phyloP scores from a whole-genome alignment of 2,888 invertebrate genomes.

The Eulithis testata region DNA sequence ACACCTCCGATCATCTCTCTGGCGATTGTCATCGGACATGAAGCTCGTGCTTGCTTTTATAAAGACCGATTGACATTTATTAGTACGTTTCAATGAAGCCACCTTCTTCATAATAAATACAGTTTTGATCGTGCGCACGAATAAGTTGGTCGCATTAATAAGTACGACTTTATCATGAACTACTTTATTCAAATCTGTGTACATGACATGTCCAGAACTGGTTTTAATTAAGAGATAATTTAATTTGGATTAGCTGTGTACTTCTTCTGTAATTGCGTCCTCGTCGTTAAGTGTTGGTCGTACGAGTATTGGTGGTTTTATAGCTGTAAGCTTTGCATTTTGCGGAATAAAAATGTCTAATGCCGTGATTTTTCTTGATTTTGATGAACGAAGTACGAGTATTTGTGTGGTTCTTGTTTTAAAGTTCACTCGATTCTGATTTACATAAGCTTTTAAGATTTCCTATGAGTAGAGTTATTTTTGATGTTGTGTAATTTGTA shows the following conservation, averaged over 20 bases:
- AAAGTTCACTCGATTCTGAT: not conserved
- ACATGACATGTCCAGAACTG: slow-evolving; percentile 37
- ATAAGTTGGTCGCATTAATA: slow-evolving; percentile 30
- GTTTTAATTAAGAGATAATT: slow-evolving; percentile 45
- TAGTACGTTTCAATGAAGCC: slow-evolving; percentile 18
- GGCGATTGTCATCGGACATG: slow-evolving; percentile 37
- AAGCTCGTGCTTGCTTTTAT: slow-evolving; percentile 37
- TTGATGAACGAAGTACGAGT: not conserved
- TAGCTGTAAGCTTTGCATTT: slow-evolving; percentile 17
- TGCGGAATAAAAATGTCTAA: not conserved
- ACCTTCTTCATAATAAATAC: slow-evolving; percentile 19
- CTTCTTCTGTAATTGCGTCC: slow-evolving; percentile 36
- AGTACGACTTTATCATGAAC: slow-evolving; percentile 37
- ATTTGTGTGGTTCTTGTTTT: not conserved
- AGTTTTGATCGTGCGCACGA: slow-evolving; percentile 23
- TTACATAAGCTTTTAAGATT: not conserved
- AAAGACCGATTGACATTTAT: slow-evolving; percentile 30
- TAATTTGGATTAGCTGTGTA: slow-evolving; percentile 42
- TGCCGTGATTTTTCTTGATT: not conserved
- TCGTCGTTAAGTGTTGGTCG: slow-evolving; percentile 28
- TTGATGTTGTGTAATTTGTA: no score
- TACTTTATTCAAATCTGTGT: slow-evolving; percentile 43
- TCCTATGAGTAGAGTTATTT: not conserved
- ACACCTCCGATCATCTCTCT: slow-evolving; percentile 41
- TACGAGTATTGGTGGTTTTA: slow-evolving; percentile 23